These are phyloP conservation scores for Thalassaphorura encarpata DNA, from an alignment of 1,140 invertebrate genomes.

Conservation along the genomic window DNA sequence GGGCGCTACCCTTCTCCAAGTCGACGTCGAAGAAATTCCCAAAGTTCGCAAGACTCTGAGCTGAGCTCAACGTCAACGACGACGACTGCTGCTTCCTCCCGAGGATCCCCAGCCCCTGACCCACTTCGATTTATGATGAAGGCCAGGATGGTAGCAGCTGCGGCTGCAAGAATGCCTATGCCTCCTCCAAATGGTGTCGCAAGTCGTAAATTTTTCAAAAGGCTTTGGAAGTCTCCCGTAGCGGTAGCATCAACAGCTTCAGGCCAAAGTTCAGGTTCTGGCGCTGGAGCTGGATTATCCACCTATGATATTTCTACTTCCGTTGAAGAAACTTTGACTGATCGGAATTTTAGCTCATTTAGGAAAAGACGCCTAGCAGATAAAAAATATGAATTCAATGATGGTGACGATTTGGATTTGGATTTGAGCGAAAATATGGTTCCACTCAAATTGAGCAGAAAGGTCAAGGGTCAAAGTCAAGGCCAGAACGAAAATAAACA, in stretches of 20 bases:
- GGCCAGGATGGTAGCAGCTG: neutral
- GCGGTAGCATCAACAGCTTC: neutral
- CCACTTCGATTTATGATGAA: neutral
- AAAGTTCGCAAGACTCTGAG: neutral
- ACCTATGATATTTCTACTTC: slow-evolving; percentile 9
- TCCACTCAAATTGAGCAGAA: neutral
- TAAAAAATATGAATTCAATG: slow-evolving; percentile 83
- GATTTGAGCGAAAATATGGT: neutral
- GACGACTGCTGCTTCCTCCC: no score
- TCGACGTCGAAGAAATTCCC: neutral
- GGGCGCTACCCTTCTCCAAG: neutral
- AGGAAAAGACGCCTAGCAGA: slow-evolving; percentile 65
- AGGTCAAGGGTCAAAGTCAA: neutral
- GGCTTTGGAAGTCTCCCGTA: slow-evolving; percentile 33
- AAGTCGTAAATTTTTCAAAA: slow-evolving; percentile 32
- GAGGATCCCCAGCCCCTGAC: neutral
- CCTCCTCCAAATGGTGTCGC: slow-evolving; percentile 18
- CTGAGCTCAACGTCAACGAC: no score
- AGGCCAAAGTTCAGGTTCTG: neutral
- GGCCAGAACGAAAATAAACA: neutral
- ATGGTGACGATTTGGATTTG: slow-evolving; percentile 38
- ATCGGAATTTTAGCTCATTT: slow-evolving; percentile 69
- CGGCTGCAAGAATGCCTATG: slow-evolving; percentile 11
- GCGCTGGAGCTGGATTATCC: slow-evolving; percentile 3
- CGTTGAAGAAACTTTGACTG: slow-evolving; percentile 37